These are phyloP conservation scores for Drosophila nannoptera DNA, from an alignment of 1,140 invertebrate genomes.

Conservation along the genomic window DNA sequence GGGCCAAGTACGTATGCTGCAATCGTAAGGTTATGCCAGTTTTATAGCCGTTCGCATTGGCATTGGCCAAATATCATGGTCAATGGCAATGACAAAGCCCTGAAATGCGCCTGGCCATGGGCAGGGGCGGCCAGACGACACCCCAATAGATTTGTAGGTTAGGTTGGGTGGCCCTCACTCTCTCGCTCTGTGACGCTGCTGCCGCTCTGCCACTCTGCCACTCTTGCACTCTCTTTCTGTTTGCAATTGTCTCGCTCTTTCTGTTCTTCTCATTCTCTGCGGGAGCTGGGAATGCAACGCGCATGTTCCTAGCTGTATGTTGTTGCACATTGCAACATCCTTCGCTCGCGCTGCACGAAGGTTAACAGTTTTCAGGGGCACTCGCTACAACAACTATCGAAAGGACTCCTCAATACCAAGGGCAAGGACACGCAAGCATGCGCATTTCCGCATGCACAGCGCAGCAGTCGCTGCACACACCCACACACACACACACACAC, in stretches of 20 bases:
- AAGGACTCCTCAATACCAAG: conserved; percentile 54
- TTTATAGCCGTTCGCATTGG: conserved; percentile 18
- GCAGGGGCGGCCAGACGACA: conserved; percentile 69
- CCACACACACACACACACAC: too few relatives aligned
- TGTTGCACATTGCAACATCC: conserved; percentile 59
- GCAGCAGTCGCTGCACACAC: conserved; percentile 30
- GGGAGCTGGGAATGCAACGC: conserved; percentile 47
- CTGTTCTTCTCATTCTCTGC: not conserved
- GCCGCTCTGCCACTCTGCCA: too few relatives aligned
- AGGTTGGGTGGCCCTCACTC: conserved; percentile 7
- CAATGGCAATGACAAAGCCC: conserved; percentile 58
- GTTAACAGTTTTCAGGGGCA: conserved; percentile 75
- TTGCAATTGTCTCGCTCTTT: too few relatives aligned
- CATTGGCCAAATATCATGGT: conserved; percentile 65
- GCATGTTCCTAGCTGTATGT: conserved; percentile 51
- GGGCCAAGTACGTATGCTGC: not conserved
- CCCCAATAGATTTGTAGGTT: conserved; percentile 30
- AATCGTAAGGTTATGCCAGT: conserved; percentile 21
- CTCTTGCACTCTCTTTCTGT: not conserved
- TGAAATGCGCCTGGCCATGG: conserved; percentile 45
- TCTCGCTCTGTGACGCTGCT: not conserved
- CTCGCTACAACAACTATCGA: conserved; percentile 30
- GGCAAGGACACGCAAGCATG: conserved; percentile 78
- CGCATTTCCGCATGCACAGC: conserved; percentile 67
- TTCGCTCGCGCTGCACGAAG: conserved; percentile 62